A percentile compares a stretch with the other conserved stretches of the same genome.
phyloP scores from a whole-genome alignment of 2,888 invertebrate species.

The Sminthurinus aureus region DNA sequence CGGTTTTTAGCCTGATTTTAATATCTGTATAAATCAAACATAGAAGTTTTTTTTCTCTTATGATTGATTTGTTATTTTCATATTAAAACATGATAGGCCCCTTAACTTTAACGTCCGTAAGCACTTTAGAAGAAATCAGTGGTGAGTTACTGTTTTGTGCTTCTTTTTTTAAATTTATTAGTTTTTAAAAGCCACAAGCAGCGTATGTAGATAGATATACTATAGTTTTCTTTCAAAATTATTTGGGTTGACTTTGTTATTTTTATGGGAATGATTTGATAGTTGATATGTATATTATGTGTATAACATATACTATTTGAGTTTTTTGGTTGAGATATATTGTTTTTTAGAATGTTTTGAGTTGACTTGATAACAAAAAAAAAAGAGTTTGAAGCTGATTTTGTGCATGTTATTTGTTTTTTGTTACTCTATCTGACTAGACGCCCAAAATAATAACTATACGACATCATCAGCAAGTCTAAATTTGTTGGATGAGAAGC shows the following conservation, averaged over 20 bases:
- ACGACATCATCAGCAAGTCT: conserved; percentile 40
- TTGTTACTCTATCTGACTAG: conserved; percentile 14
- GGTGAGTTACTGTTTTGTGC: conserved; percentile 18
- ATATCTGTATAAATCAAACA: no score
- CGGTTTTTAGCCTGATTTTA: no score
- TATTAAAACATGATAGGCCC: conserved; percentile 1
- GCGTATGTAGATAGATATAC: neutral
- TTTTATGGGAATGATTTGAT: no score
- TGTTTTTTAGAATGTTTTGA: neutral
- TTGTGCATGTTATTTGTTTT: conserved; percentile 20
- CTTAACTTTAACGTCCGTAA: conserved; percentile 32
- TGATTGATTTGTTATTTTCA: conserved; percentile 13
- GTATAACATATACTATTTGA: neutral
- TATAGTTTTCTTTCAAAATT: neutral
- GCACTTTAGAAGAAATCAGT: conserved; percentile 34
- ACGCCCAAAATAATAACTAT: conserved; percentile 45
- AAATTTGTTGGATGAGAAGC: conserved; percentile 42
- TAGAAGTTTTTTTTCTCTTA: neutral
- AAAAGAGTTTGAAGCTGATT: conserved; percentile 1
- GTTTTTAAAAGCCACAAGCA: no score
- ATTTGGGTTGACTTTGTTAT: neutral
- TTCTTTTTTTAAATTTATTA: neutral
- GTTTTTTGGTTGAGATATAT: neutral
- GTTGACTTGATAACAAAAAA: neutral
- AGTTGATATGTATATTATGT: no score